Conservation (phyloP, 1,140 invertebrate genomes). For the Pristionchus pacificus region DNA sequence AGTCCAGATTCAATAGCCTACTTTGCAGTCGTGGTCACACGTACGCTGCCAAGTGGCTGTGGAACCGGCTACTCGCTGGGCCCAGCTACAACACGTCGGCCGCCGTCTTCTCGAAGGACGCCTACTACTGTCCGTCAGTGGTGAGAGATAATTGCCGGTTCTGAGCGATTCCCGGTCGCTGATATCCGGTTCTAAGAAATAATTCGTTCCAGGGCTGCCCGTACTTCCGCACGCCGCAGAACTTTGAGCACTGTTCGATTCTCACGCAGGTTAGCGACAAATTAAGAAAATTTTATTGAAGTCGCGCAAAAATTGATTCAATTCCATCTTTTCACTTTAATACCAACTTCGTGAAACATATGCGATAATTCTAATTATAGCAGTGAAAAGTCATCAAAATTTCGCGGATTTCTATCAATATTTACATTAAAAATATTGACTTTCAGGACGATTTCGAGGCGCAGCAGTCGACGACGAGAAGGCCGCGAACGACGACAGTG, state of each 20-base stretch:
- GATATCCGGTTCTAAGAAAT: slow-evolving; percentile 8
- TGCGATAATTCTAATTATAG: no score
- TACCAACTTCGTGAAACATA: no score
- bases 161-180: not conserved
- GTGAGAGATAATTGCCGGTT: slow-evolving; percentile 8
- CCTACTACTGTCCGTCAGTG: slow-evolving; percentile 49
- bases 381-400: no score
- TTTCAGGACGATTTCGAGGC: not conserved
- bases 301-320: no score
- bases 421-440: no score
- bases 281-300: no score
- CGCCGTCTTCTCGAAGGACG: slow-evolving; percentile 40
- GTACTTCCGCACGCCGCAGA: slow-evolving; percentile 49
- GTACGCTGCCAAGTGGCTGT: slow-evolving; percentile 52
- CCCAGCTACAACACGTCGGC: slow-evolving; percentile 44
- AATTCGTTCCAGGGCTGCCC: slow-evolving; percentile 37
- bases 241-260: slow-evolving; percentile 35
- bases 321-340: no score
- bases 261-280: no score
- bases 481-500: not conserved
- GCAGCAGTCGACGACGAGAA: not conserved
- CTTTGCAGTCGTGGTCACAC: slow-evolving; percentile 46
- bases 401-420: no score
- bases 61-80: slow-evolving; percentile 47
- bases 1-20: not conserved